These are phyloP conservation scores for Oligia strigilis DNA, from an alignment of 2,888 invertebrate genomes.

Conservation along the genomic window DNA sequence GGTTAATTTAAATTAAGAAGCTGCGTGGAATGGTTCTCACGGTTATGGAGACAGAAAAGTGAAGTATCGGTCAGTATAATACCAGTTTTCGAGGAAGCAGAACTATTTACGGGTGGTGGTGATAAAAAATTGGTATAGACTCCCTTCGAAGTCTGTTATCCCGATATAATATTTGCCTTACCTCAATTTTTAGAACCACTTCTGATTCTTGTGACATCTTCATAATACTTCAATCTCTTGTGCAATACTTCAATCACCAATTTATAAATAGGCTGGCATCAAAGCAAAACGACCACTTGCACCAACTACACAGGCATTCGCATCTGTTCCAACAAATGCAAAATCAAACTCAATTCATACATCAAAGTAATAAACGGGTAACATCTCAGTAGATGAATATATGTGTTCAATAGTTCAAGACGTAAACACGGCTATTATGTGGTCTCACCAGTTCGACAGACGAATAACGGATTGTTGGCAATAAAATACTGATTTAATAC, in stretches of 20 bases:
- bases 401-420: conserved; percentile 55
- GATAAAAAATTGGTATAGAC: rapidly evolving
- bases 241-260: not conserved
- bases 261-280: not conserved
- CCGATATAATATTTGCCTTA: not conserved
- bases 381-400: conserved; percentile 47
- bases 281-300: conserved; percentile 6
- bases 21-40: not conserved
- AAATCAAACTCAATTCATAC: conserved; percentile 43
- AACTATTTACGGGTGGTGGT: not conserved
- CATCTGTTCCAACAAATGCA: conserved; percentile 32
- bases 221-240: too few relatives aligned
- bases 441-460: conserved; percentile 72
- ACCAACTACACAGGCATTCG: conserved; percentile 7
- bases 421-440: conserved; percentile 74
- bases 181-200: not conserved
- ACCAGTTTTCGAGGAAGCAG: not conserved
- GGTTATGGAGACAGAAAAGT: not conserved
- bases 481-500: conserved; percentile 79
- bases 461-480: conserved; percentile 73
- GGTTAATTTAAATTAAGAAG: conserved; percentile 35
- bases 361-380: conserved; percentile 58
- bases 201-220: not conserved
- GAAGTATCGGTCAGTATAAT: not conserved
- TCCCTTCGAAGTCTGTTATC: not conserved